phyloP scores from a whole-genome alignment of 2,888 invertebrate genomes.

The Artemia sinica region DNA sequence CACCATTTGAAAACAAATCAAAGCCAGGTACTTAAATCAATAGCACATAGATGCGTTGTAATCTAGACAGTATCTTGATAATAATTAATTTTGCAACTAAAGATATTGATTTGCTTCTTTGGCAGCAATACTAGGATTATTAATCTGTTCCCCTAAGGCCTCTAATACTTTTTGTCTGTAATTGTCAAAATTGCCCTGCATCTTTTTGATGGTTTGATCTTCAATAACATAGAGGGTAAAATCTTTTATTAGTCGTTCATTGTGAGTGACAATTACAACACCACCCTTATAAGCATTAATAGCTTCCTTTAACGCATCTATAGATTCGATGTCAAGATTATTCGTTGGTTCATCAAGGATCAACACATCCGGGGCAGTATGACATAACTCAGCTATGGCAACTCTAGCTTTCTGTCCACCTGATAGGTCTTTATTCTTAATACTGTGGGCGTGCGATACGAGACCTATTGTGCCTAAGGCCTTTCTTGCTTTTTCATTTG shows the following conservation, averaged over 20 bases:
- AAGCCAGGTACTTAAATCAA: no score
- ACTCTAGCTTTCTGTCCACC: slow-evolving; percentile 56
- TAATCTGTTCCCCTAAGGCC: slow-evolving; percentile 80
- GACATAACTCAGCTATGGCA: slow-evolving; percentile 86
- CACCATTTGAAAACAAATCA: no score
- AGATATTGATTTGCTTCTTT: no score
- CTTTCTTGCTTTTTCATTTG: slow-evolving; percentile 66
- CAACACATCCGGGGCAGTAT: slow-evolving; percentile 89
- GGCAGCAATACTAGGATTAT: slow-evolving; percentile 80
- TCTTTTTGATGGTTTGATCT: slow-evolving; percentile 78
- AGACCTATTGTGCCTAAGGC: slow-evolving; percentile 91
- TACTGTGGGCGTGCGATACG: slow-evolving; percentile 87
- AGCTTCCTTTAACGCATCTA: slow-evolving; percentile 93
- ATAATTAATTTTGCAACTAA: no score
- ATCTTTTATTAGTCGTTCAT: slow-evolving; percentile 63
- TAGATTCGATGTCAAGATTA: slow-evolving; percentile 97
- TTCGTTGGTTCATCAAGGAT: slow-evolving; percentile 99
- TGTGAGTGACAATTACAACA: slow-evolving; percentile 49
- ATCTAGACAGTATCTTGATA: no score
- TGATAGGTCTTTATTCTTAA: slow-evolving; percentile 74
- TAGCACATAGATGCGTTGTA: no score
- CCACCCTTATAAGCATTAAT: slow-evolving; percentile 90
- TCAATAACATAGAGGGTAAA: slow-evolving; percentile 93
- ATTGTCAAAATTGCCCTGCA: slow-evolving; percentile 96
- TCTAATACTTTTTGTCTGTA: slow-evolving; percentile 91